phyloP scores from a whole-genome alignment of 2,888 invertebrate genomes.

The Agonopterix subpropinquella region DNA sequence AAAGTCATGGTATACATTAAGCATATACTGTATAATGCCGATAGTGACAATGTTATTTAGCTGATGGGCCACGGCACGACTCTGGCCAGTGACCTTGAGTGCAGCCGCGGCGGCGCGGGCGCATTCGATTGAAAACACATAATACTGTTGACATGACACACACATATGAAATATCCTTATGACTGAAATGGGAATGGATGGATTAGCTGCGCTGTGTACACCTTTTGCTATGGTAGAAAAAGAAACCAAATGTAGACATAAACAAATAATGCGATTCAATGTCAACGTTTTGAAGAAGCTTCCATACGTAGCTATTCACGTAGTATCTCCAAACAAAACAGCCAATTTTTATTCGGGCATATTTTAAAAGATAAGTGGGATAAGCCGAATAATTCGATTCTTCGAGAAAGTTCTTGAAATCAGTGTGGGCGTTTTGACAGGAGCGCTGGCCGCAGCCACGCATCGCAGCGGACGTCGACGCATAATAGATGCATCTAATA shows the following conservation, averaged over 20 bases:
- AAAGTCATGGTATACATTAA: no score
- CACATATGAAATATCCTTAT: constrained; percentile 5
- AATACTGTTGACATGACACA: constrained; percentile 15
- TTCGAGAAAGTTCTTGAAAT: constrained; percentile 2
- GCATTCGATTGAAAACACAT: constrained; percentile 43
- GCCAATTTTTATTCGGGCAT: no score
- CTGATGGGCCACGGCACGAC: constrained; percentile 38
- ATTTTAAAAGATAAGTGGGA: no score
- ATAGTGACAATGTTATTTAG: constrained; percentile 44
- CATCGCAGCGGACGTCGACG: constrained; percentile 32
- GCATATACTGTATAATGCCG: neutral
- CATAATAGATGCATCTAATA: constrained; percentile 60
- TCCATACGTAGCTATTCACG: no score
- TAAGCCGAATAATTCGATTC: no score
- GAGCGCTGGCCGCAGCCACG: constrained; percentile 33
- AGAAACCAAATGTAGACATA: no score
- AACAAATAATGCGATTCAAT: no score
- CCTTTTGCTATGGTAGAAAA: no score
- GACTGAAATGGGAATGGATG: no score
- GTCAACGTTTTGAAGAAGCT: no score
- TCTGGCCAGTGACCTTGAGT: constrained; percentile 66
- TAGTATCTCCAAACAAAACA: no score
- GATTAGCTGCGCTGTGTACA: no score
- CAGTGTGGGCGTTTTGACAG: constrained; percentile 50
- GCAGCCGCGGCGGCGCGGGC: constrained; percentile 37